A percentile compares a stretch with the other conserved stretches of the same genome.
phyloP scores from a whole-genome alignment of 2,797 vertebrate genomes.

The Chrysocyon brachyurus region DNA sequence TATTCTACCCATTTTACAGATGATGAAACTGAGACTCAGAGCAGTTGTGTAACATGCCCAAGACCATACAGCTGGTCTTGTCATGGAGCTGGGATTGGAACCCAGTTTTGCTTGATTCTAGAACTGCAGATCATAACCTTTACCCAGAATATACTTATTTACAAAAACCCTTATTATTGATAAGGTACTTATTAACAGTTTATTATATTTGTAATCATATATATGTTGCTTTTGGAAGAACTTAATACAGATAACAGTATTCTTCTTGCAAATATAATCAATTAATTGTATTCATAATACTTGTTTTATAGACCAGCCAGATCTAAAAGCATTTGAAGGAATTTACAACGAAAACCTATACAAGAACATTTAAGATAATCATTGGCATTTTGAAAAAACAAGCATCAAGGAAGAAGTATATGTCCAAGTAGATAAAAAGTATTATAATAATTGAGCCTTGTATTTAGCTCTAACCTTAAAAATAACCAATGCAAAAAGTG shows the following conservation, averaged over 20 bases:
- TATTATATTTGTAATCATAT: not conserved
- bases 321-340: not conserved
- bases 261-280: not conserved
- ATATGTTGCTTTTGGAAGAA: not conserved
- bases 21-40: not conserved
- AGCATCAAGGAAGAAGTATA: not conserved
- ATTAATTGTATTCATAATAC: conserved; percentile 28
- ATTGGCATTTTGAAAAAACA: not conserved
- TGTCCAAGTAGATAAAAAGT: not conserved
- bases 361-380: not conserved
- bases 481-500: not conserved
- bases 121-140: conserved; percentile 16
- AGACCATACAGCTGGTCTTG: not conserved
- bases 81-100: not conserved
- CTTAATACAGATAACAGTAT: not conserved
- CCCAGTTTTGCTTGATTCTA: not conserved
- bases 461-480: not conserved
- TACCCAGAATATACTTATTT: not conserved
- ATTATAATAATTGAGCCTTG: not conserved
- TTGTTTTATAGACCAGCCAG: not conserved
- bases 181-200: not conserved
- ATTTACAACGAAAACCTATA: not conserved
- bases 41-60: not conserved
- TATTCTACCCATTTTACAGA: not conserved
- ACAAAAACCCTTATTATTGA: not conserved